Evolutionary conservation across 1,140 invertebrate species (phyloP), one percentile per base, ranked within the genome.

Genomic region (Druon quercuslanigerum): DNA sequence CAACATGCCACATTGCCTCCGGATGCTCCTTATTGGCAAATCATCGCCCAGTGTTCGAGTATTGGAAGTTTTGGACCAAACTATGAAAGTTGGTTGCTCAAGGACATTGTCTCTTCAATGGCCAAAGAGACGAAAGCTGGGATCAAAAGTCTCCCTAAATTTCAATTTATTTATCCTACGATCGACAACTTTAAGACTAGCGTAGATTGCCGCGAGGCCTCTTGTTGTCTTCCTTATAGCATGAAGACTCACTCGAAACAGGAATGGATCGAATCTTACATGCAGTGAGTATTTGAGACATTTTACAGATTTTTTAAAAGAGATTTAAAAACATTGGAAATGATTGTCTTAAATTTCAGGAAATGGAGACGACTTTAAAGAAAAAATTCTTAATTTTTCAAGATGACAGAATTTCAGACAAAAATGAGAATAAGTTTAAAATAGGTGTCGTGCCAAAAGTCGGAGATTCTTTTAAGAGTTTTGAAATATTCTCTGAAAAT

Each of bases 221-320:
- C 97, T 13, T 95, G 95, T 0, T 98, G 97, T 88, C 91, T 99
- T n/a, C 98, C 98, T 0, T 99, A 99, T 89, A 93, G 94, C 6
- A 94, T 93, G 73, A 93, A 93, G 72, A 93, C 93, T 0, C 96
- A 98, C 85, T 90, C 93, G n/a, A 98, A 98, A 86, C 98, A 99
- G 86, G 87, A 90, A 1, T 99, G 97, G 96, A 91, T 99, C 0
- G 93, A 93, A 72, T 89, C 93, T 6, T 96, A 94, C 89, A 91
- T 99, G 60, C 94, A 96, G 96, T 97, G 92, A 93, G 93, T 93
- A 81, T 60, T 51, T 66, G 33, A 4, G 5, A 9, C 8, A 57
- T 20, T 46, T 46, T 46, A 8, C 8, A 46, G 40, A 46, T 9
- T 9, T 11, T 1, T 46, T 46, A 9, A 46, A 11, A 46, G 8